These are phyloP conservation scores for Sialia sialis DNA, from an alignment of 2,113 vertebrate genomes.

Conservation along the genomic window DNA sequence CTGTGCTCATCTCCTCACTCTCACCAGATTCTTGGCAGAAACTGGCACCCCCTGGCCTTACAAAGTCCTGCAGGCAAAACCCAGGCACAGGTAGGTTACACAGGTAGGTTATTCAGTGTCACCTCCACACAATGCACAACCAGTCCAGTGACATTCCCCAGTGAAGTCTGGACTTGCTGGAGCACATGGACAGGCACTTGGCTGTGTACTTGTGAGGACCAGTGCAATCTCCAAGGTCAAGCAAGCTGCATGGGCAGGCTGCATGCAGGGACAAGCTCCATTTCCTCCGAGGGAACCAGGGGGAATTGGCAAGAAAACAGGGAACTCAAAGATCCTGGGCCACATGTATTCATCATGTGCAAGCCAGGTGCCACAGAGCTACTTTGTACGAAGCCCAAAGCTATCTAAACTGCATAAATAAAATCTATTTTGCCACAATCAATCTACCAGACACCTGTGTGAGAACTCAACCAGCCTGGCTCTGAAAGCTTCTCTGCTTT, in stretches of 20 bases:
- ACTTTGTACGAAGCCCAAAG: neutral
- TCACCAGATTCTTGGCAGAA: neutral
- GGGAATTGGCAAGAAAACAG: neutral
- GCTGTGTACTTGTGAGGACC: neutral
- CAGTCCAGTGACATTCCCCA: neutral
- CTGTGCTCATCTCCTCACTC: neutral
- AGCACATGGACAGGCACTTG: neutral
- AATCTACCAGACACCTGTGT: neutral
- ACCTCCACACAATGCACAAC: neutral
- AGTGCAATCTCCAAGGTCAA: neutral
- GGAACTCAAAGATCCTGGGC: neutral
- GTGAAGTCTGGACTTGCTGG: rapidly evolving
- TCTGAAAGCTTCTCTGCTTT: neutral
- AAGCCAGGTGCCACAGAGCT: neutral
- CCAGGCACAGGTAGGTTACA: neutral
- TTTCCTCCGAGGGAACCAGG: neutral
- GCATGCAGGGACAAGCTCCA: neutral
- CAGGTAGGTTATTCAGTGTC: neutral
- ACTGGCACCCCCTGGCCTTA: neutral
- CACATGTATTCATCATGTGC: neutral
- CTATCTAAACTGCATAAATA: neutral
- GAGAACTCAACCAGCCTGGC: neutral
- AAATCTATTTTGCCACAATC: neutral
- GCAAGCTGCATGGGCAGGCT: rapidly evolving
- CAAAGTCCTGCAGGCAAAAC: neutral